Base-by-base conservation (phyloP, 1,140 invertebrate genomes). In the Melitaea cinxia region DNA sequence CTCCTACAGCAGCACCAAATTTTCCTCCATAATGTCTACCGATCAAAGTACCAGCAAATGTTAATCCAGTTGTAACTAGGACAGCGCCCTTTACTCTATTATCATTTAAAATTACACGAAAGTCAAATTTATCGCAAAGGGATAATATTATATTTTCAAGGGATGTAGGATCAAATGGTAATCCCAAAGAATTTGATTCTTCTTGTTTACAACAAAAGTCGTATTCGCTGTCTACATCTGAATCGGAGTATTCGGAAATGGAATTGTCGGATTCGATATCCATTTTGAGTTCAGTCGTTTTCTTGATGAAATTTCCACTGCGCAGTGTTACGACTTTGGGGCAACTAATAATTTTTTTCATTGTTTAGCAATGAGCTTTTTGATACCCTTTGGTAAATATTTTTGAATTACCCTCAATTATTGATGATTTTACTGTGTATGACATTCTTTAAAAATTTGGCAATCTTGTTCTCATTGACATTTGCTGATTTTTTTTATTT, bases 21-120 rank as follows among this genome's bases (percentile, higher is more conserved):
- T 82, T 83, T 3, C 88, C 88, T 14, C 85, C 85, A 74, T 81
- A 84, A 66, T 83, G 78, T 15, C 72, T 78, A 4, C 88, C 88
- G 26, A 90, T 77, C 23, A 90, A 26, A 3, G 77, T 77, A 1
- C 88, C 88, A 10, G 85, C 84, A 0, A 90, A 26, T 7, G 83
- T 75, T 10, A 89, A 33, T 0, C 88, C 88, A 1, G 80, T 70
- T 0, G 88, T 90, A 15, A 90, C 63, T 24, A 87, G 7, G n/a
- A 81, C 5, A 0, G 85, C 85, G 0, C 56, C 70, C 28, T 70
- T 83, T 1, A 72, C 57, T 47, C 74, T 60, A 1, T 72, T 69
- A 65, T 81, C 72, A n/a, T 47, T 80, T 52, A 88, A 54, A 4
- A 90, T 24, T 19, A 88, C 73, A 12, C 81, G 82, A 39, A 90